phyloP scores from a whole-genome alignment of 2,113 vertebrate species.

The Ranitomeya variabilis region DNA sequence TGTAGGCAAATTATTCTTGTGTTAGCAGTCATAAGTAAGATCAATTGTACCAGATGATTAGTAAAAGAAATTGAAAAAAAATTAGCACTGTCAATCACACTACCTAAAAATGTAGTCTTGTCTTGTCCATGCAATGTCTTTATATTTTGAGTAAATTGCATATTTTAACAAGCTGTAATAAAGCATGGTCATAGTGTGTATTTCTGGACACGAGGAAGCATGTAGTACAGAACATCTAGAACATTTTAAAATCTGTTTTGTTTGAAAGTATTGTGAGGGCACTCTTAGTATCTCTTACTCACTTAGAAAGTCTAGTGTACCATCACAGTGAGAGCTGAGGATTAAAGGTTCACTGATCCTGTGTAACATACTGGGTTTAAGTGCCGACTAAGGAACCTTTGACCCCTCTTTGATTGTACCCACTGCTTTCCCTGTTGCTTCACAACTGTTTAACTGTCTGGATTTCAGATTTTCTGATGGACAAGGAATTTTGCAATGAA shows the following conservation, averaged over 20 bases:
- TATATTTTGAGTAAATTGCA: background rate
- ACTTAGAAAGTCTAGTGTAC: background rate
- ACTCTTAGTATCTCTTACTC: background rate
- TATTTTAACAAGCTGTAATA: background rate
- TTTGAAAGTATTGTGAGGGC: background rate
- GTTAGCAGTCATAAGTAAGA: background rate
- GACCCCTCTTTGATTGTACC: background rate
- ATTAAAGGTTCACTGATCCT: constrained; percentile 1
- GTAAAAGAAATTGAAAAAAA: background rate
- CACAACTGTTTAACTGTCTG: background rate
- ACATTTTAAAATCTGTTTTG: background rate
- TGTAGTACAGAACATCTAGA: background rate
- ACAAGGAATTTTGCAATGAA: background rate
- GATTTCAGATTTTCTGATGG: background rate
- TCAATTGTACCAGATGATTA: background rate
- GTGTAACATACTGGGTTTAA: constrained; percentile 10
- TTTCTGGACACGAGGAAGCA: background rate
- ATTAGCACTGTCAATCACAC: background rate
- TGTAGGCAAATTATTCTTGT: background rate
- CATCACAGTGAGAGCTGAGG: background rate
- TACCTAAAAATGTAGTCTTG: background rate
- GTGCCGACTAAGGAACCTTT: background rate
- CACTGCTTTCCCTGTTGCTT: background rate
- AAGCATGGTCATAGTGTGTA: background rate
- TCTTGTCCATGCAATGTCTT: background rate